These are phyloP conservation scores for Entomobrya multifasciata DNA, from an alignment of 2,888 invertebrate species.

Conservation along the genomic window DNA sequence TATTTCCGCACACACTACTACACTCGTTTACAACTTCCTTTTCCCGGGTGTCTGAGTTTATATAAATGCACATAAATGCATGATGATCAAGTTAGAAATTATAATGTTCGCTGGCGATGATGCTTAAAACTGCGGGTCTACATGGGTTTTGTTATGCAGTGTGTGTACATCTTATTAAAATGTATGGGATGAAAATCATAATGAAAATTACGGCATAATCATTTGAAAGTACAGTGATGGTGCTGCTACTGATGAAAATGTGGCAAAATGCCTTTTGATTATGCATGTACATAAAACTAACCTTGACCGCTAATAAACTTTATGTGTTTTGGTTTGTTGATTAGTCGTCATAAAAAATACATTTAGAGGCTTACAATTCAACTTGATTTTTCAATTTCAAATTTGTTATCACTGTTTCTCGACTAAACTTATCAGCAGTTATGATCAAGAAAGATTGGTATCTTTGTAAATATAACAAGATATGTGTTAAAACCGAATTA, in stretches of 20 bases:
- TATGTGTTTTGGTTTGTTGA: slow-evolving; percentile 1
- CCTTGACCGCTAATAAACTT: slow-evolving; percentile 70
- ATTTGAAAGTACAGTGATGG: background rate
- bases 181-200: slow-evolving; percentile 73
- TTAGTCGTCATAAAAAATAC: too few relatives aligned
- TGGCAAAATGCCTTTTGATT: slow-evolving; percentile 27
- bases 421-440: too few relatives aligned
- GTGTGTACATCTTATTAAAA: slow-evolving; percentile 59
- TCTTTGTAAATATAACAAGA: too few relatives aligned
- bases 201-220: slow-evolving; percentile 63
- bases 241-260: background rate
- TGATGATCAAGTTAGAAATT: slow-evolving; percentile 61
- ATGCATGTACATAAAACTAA: slow-evolving; percentile 71
- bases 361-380: too few relatives aligned
- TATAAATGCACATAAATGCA: slow-evolving; percentile 70
- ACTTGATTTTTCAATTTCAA: too few relatives aligned
- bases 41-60: slow-evolving; percentile 25
- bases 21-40: slow-evolving; percentile 17
- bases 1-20: background rate
- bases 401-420: too few relatives aligned
- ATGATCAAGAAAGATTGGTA: too few relatives aligned
- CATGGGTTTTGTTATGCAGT: slow-evolving; percentile 18
- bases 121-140: slow-evolving; percentile 1
- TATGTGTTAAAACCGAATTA: too few relatives aligned
- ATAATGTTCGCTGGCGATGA: too few relatives aligned